Evolutionary conservation across 2,113 vertebrate genomes (phyloP).

Genomic region (Henicopernis longicauda): DNA sequence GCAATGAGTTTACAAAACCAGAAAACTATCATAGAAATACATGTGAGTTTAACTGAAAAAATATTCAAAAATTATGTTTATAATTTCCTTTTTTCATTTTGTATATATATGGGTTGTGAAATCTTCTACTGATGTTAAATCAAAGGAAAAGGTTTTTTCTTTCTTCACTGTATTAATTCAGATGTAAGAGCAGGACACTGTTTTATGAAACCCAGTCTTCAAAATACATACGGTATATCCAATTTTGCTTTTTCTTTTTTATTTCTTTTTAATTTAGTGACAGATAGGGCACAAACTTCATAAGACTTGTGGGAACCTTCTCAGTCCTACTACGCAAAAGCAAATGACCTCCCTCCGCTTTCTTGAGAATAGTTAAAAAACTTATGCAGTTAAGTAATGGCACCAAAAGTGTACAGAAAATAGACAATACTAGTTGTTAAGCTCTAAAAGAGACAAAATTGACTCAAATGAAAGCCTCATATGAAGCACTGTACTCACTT

Average conservation of each 20-base stretch:
- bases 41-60: neutral
- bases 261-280: neutral
- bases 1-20: neutral
- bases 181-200: neutral
- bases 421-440: neutral
- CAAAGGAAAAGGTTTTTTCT: neutral
- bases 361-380: neutral
- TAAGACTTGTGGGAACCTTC: neutral
- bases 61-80: neutral
- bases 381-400: neutral
- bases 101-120: neutral
- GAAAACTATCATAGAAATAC: neutral
- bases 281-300: neutral
- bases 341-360: rapidly evolving
- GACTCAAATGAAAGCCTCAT: neutral
- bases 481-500: neutral
- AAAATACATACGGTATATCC: neutral
- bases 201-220: neutral
- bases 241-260: neutral
- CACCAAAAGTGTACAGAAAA: neutral
- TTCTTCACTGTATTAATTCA: neutral
- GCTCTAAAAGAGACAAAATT: neutral
- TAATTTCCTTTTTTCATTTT: neutral
- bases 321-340: neutral
- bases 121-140: neutral